phyloP scores from a whole-genome alignment of 2,113 vertebrate genomes.

The Tinamus guttatus region DNA sequence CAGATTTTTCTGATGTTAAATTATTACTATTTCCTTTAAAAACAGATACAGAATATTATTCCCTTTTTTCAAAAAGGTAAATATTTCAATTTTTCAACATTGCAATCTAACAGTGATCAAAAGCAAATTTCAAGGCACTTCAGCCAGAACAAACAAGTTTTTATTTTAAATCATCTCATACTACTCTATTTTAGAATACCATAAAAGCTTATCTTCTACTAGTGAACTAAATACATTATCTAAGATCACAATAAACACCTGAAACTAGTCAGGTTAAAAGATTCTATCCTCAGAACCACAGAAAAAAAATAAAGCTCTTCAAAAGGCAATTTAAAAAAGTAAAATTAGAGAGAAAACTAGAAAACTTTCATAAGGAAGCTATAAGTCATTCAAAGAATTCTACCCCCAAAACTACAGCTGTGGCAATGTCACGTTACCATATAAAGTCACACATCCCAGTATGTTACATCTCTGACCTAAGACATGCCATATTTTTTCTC shows the following conservation, averaged over 20 bases:
- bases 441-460: neutral
- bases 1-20: neutral
- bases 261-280: neutral
- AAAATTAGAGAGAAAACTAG: neutral
- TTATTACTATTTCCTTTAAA: neutral
- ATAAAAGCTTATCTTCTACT: neutral
- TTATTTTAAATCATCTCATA: neutral
- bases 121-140: neutral
- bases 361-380: neutral
- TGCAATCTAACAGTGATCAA: neutral
- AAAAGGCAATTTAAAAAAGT: neutral
- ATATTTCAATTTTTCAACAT: neutral
- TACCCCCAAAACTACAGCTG: neutral
- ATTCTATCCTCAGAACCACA: neutral
- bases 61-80: neutral
- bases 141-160: neutral
- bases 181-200: neutral
- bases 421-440: neutral
- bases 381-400: neutral
- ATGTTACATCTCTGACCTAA: slow-evolving; percentile 2
- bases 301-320: neutral
- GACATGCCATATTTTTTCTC: neutral
- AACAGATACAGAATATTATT: neutral
- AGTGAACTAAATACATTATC: neutral
- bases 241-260: neutral